Evolutionary conservation across 2,113 vertebrate genomes (phyloP).

Genomic region (Peromyscus maniculatus): DNA sequence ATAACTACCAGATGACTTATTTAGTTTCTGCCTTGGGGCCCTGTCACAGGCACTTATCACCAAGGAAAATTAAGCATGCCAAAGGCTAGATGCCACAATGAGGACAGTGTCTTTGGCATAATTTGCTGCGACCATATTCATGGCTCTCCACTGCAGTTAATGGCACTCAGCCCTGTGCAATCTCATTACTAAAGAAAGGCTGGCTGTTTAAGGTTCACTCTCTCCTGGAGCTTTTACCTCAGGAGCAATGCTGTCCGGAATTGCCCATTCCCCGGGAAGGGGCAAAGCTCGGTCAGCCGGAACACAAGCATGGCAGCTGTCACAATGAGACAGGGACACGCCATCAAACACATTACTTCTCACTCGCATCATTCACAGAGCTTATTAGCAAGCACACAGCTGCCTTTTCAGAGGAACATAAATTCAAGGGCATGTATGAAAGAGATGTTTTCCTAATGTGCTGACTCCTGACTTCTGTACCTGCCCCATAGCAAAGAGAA

Average conservation of each 20-base stretch:
- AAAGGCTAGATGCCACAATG: not conserved
- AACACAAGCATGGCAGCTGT: conserved; percentile 66
- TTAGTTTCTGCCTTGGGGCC: conserved; percentile 34
- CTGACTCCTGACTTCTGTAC: not conserved
- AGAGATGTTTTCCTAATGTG: not conserved
- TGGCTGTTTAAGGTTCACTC: not conserved
- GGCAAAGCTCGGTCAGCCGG: conserved; percentile 71
- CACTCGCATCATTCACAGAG: conserved; percentile 52
- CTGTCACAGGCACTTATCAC: conserved; percentile 59
- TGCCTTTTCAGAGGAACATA: conserved; percentile 61
- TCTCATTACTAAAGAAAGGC: not conserved
- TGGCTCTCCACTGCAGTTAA: not conserved
- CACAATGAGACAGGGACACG: conserved; percentile 62
- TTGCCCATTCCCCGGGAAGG: conserved; percentile 16
- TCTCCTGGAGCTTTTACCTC: conserved; percentile 31
- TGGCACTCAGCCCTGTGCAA: not conserved
- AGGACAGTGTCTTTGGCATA: not conserved
- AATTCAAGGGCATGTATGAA: conserved; percentile 54
- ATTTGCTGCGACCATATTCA: not conserved
- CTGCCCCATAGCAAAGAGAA: not conserved
- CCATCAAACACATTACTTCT: conserved; percentile 77
- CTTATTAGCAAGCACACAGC: conserved; percentile 49
- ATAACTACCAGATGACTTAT: conserved; percentile 48
- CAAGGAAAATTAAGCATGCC: conserved; percentile 9
- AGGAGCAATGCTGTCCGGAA: not conserved